Evolutionary conservation across 2,113 vertebrate genomes (phyloP).

Genomic region (Podiceps cristatus): DNA sequence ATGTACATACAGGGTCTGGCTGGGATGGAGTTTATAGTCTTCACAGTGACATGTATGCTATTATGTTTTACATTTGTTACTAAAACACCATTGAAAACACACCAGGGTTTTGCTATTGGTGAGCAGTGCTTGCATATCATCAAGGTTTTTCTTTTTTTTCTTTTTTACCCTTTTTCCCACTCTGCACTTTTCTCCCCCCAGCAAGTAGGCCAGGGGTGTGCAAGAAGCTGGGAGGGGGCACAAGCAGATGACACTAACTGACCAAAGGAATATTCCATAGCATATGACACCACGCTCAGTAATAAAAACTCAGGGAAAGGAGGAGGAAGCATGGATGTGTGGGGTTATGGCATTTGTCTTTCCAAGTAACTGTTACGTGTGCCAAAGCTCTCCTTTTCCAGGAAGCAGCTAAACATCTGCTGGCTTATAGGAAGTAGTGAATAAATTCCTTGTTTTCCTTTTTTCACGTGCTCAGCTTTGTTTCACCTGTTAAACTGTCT

Average conservation of each 20-base stretch:
- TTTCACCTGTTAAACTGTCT: neutral
- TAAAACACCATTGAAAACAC: neutral
- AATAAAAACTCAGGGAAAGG: neutral
- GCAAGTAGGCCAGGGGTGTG: neutral
- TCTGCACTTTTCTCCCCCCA: neutral
- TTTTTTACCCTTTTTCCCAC: neutral
- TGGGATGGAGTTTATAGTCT: neutral
- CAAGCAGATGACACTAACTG: neutral
- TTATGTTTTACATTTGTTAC: neutral
- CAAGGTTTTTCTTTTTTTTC: rapidly evolving
- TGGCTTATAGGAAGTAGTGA: neutral
- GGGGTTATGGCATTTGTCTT: neutral
- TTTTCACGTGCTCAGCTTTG: neutral
- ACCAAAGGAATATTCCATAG: neutral
- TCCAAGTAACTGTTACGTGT: neutral
- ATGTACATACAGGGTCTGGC: neutral
- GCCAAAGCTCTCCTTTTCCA: neutral
- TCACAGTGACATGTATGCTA: neutral
- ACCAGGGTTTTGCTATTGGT: neutral
- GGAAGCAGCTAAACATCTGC: neutral
- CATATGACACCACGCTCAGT: neutral
- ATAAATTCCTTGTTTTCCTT: neutral
- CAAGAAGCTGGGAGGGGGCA: neutral
- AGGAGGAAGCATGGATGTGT: neutral
- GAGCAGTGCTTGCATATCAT: neutral